Conservation (phyloP, 2,797 vertebrate genomes). For the Platalea minor region DNA sequence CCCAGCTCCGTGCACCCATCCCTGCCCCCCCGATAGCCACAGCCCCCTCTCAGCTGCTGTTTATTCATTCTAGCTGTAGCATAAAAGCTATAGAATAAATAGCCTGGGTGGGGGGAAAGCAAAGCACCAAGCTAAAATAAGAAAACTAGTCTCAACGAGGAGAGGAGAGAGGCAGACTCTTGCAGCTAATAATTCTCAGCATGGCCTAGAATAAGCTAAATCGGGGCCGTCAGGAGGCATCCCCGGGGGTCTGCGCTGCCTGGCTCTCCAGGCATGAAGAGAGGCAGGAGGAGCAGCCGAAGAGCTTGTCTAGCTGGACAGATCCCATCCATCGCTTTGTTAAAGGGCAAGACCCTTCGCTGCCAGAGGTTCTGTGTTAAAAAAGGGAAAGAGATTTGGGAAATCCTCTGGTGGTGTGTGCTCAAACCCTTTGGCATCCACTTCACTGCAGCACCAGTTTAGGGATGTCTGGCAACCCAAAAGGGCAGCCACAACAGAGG, state of each 20-base stretch:
- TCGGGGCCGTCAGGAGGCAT: not conserved
- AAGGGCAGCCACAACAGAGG: not conserved
- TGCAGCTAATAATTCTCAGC: constrained; percentile 54
- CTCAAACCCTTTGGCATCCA: rapidly evolving
- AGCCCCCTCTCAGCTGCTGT: not conserved
- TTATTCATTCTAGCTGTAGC: not conserved
- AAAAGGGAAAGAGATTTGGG: not conserved
- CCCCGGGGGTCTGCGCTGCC: not conserved
- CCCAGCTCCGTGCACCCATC: not conserved
- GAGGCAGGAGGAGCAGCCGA: not conserved
- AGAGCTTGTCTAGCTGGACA: not conserved
- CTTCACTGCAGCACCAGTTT: not conserved
- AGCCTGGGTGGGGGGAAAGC: not conserved
- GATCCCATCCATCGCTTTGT: not conserved
- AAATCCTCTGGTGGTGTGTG: not conserved
- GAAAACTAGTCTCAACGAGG: not conserved
- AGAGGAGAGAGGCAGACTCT: not conserved
- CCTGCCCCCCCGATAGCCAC: not conserved
- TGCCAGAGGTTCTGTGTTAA: not conserved
- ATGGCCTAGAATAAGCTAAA: constrained; percentile 56
- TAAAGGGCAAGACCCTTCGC: not conserved
- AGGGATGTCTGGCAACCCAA: not conserved
- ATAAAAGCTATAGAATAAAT: not conserved
- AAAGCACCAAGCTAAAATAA: constrained; percentile 34
- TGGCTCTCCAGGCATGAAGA: not conserved